Base-by-base conservation (phyloP, 2,888 invertebrate species). In the Cephus runcator region DNA sequence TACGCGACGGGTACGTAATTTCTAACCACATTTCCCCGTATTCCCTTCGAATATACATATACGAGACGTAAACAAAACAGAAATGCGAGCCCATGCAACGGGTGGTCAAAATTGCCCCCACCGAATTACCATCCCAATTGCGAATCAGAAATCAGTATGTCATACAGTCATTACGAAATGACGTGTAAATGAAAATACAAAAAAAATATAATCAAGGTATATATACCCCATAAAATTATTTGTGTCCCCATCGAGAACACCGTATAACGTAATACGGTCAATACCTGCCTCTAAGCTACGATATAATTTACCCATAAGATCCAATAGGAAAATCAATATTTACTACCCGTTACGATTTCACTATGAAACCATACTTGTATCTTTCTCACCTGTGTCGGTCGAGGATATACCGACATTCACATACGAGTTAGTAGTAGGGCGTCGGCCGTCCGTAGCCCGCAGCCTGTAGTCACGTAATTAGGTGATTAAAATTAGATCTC, bases 401-500 rank as follows among this genome's bases (percentile, higher is more conserved):
- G 23, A 56, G 23, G 56, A 23, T 23, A 56, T 56, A 56, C 56
- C 23, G 56, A 23, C 56, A 56, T 23, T 23, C 56, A 23, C 56
- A 34, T 71, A 71, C n/a, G 71, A 71, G 71, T 12, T 71, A 34
- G 71, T 71, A 71, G 79, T 80, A 83, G 87, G 86, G 85, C 86
- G 83, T 87, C 83, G 86, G 87, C 86, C 86, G 85, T 87, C 86
- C 87, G 87, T 88, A 88, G 88, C 87, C 87, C 88, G 87, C 88
- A 88, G 89, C 87, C 88, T 91, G 91, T 92, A 92, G 92, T 92
- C 92, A 92, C 92, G 93, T 93, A 93, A 93, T 93, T 93, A 93
- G 93, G 92, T 92, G 92, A 93, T 93, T 93, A 93, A 93, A 93
- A 93, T 93, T 93, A 92, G 92, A 93, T 93, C 92, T 92, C 92